A percentile compares a stretch with the other conserved stretches of the same genome.
These are phyloP conservation scores for Tetragonula clypearis DNA, from an alignment of 1,140 invertebrate genomes.

Conservation along the genomic window DNA sequence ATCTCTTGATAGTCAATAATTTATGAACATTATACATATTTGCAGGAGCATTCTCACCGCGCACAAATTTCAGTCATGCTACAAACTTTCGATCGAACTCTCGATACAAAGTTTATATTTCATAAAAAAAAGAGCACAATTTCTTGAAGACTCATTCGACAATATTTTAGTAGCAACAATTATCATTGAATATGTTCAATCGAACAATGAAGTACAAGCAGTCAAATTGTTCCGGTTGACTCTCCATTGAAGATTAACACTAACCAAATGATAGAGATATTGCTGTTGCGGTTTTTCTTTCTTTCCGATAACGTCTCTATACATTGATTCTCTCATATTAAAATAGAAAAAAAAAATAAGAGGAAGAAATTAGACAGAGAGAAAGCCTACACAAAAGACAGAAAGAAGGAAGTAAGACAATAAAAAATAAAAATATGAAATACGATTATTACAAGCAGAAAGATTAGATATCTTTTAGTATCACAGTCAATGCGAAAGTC, in stretches of 20 bases:
- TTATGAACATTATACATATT: neutral
- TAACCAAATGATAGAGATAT: neutral
- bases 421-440: constrained; percentile 38
- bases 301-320: neutral
- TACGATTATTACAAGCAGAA: constrained; percentile 55
- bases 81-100: neutral
- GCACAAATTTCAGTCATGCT: neutral
- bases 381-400: neutral
- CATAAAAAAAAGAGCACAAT: neutral
- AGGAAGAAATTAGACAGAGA: neutral
- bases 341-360: constrained; percentile 1
- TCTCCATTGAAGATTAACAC: neutral
- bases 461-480: constrained; percentile 66
- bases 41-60: neutral
- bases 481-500: constrained; percentile 66
- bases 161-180: neutral
- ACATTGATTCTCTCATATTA: neutral
- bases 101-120: neutral
- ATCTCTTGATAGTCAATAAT: neutral
- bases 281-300: neutral
- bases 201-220: neutral
- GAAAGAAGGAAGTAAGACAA: neutral
- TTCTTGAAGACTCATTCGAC: neutral
- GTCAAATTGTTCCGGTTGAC: neutral
- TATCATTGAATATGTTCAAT: neutral